phyloP scores from a whole-genome alignment of 30 jellyfish, hydroid and myxozoan species.

The Hydra vulgaris region DNA sequence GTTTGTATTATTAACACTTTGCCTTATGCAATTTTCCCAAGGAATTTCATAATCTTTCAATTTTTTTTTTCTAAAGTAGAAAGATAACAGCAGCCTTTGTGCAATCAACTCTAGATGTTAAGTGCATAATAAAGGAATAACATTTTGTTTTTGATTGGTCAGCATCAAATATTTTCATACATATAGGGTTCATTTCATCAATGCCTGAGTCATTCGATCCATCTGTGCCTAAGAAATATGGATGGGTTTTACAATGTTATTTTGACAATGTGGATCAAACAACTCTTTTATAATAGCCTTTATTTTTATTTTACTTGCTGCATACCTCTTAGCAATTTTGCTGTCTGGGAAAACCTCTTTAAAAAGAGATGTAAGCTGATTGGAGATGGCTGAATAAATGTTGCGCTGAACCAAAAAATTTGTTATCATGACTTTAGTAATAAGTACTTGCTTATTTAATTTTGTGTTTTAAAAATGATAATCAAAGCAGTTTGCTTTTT shows the following conservation, averaged over 20 bases:
- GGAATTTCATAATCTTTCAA: slow-evolving; percentile 8
- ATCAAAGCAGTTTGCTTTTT: too few species aligned
- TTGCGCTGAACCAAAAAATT: slow-evolving; percentile 51
- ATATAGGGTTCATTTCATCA: slow-evolving; percentile 49
- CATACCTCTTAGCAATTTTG: slow-evolving; percentile 31
- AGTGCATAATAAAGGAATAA: slow-evolving; percentile 48
- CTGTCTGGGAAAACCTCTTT: slow-evolving; percentile 44
- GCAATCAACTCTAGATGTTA: slow-evolving; percentile 43
- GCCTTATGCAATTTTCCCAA: too few species aligned
- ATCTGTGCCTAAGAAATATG: slow-evolving; percentile 49
- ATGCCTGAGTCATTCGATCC: slow-evolving; percentile 75
- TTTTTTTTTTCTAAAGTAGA: slow-evolving; percentile 3
- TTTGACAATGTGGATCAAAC: slow-evolving; percentile 38
- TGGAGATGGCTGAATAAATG: slow-evolving; percentile 42
- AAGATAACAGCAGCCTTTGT: slow-evolving; percentile 31
- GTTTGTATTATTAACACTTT: too few species aligned
- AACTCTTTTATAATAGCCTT: slow-evolving; percentile 34
- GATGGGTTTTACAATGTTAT: too few species aligned
- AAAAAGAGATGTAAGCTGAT: slow-evolving; percentile 42
- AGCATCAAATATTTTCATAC: slow-evolving; percentile 42
- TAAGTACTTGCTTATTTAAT: slow-evolving; percentile 13
- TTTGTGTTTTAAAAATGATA: background rate
- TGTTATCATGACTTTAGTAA: slow-evolving; percentile 49
- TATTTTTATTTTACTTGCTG: slow-evolving; percentile 46
- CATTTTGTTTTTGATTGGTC: slow-evolving; percentile 22